Evolutionary conservation across 2,797 vertebrate genomes (phyloP), one percentile per base, ranked within the genome.

Genomic region (Antrozous pallidus): DNA sequence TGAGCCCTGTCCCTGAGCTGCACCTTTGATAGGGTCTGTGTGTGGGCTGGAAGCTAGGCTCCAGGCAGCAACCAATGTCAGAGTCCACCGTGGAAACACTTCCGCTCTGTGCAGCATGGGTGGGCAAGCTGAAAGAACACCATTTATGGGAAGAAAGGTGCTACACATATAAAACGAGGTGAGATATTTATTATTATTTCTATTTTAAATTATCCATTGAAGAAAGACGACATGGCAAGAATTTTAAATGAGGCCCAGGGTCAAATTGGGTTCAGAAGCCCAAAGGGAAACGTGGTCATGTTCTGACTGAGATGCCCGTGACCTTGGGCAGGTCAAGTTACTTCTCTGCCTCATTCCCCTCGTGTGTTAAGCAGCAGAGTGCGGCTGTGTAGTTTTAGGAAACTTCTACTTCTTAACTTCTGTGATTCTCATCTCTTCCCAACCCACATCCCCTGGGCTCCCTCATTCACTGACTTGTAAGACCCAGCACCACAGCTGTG

Each of bases 121-220:
- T 96, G 92, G 96, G 87, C 94, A 71, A 51, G 90, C 94, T 97
- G 95, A 96, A 96, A 93, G 96, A 95, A 73, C 89, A 42, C 94
- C 91, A 94, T 97, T 97, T 95, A 94, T 86, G 90, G 83, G 78
- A 88, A 94, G 87, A 79, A 96, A 96, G 87, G 95, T 95, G 94
- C 93, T 94, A 87, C 45, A 86, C 88, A 92, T 88, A 88, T 63
- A 96, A 95, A 95, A 94, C 45, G 89, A 97, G 94, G 96, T 96
- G 95, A 85, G 95, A 96, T 91, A 94, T 97, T 97, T 96, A 96
- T 94, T 94, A 96, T 96, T 96, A 93, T 96, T 96, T 94, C 93
- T 96, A 96, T 97, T 96, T 96, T 94, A 94, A 97, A 93, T 93
- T 95, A 85, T 94, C 91, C 94, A 96, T 38, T 69, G 87, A 94